phyloP scores from a whole-genome alignment of 2,113 vertebrate species.

The Ophiodon elongatus region DNA sequence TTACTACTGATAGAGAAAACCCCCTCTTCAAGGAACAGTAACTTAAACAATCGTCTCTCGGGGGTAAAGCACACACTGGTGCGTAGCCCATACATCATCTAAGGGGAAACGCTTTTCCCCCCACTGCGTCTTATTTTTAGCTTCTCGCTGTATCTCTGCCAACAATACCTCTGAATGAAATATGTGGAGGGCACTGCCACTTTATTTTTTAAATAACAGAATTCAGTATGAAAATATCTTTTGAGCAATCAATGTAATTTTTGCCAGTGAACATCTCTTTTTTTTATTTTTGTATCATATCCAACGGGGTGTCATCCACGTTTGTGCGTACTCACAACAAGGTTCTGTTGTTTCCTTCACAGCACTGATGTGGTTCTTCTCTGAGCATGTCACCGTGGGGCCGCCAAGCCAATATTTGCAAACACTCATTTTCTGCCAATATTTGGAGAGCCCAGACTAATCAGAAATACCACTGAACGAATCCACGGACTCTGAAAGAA shows the following conservation, averaged over 20 bases:
- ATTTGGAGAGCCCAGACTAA: neutral
- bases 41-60: conserved; percentile 14
- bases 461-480: conserved; percentile 4
- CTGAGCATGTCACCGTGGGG: conserved; percentile 7
- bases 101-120: conserved; percentile 13
- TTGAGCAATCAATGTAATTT: neutral
- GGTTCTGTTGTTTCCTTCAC: neutral
- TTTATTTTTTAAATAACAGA: neutral
- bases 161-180: conserved; percentile 23
- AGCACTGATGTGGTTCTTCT: neutral
- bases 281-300: no score
- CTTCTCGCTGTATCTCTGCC: conserved; percentile 4
- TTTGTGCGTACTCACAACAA: neutral
- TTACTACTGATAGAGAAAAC: neutral
- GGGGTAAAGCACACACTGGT: neutral
- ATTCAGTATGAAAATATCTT: neutral
- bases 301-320: neutral
- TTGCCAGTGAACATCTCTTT: neutral
- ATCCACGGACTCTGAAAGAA: conserved; percentile 1
- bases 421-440: conserved; percentile 13
- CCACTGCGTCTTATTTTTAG: conserved; percentile 44
- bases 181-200: neutral
- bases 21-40: neutral
- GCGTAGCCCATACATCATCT: conserved; percentile 42
- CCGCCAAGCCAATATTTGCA: conserved; percentile 9